Evolutionary conservation across 2,888 invertebrate species (phyloP).

Genomic region (Pristionchus maxplancki): DNA sequence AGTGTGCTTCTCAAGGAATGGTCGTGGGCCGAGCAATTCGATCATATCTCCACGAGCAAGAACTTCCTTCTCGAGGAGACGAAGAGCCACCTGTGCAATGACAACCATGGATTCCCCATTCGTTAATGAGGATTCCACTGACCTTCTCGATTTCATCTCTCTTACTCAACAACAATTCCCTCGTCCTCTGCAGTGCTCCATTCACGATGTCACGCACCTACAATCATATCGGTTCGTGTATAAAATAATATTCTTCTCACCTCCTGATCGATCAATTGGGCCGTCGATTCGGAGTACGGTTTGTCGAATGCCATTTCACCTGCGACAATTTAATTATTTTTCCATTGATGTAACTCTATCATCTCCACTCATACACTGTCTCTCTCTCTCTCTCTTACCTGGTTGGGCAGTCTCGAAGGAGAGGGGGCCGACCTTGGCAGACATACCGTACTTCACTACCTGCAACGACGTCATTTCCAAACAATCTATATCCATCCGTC

Average conservation of each 20-base stretch:
- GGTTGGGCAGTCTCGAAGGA: slow-evolving; percentile 95
- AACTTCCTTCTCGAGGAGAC: slow-evolving; percentile 93
- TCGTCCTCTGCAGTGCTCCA: slow-evolving; percentile 88
- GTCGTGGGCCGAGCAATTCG: slow-evolving; percentile 92
- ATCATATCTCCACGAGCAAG: slow-evolving; percentile 97
- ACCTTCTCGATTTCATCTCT: slow-evolving; percentile 90
- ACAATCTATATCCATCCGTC: not conserved
- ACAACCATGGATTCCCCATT: not conserved
- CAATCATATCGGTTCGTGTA: not conserved
- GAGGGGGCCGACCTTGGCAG: slow-evolving; percentile 94
- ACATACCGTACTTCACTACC: slow-evolving; percentile 98
- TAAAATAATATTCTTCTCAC: slow-evolving; percentile 47
- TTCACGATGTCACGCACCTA: slow-evolving; percentile 86
- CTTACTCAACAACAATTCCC: slow-evolving; percentile 86
- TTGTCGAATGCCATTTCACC: slow-evolving; percentile 53
- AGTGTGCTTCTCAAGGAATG: slow-evolving; percentile 98
- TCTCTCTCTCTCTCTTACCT: slow-evolving; percentile 83
- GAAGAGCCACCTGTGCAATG: slow-evolving; percentile 87
- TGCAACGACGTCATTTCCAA: slow-evolving; percentile 72
- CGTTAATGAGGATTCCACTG: no score
- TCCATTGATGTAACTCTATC: slow-evolving; percentile 89
- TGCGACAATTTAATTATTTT: slow-evolving; percentile 79
- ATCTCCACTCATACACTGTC: no score
- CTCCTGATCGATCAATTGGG: slow-evolving; percentile 94
- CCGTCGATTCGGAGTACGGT: slow-evolving; percentile 97